These are phyloP conservation scores for Psilanteris sp. DNA, from an alignment of 1,140 invertebrate species.

Conservation along the genomic window DNA sequence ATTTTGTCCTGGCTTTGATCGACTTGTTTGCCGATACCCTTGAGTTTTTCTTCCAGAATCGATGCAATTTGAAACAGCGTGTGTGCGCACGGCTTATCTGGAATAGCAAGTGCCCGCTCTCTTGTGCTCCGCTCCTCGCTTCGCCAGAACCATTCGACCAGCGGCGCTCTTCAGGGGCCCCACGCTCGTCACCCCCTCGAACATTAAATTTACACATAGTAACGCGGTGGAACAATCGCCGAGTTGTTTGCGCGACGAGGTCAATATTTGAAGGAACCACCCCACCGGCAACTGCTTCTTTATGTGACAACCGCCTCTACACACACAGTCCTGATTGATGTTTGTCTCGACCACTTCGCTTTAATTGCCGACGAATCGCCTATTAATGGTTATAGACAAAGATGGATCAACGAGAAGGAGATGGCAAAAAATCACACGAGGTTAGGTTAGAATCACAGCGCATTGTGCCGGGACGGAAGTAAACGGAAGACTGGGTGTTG, in stretches of 20 bases:
- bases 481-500: too few species aligned
- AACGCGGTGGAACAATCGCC: constrained; percentile 76
- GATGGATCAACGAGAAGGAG: constrained; percentile 28
- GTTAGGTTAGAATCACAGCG: constrained; percentile 1
- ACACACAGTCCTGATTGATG: constrained; percentile 72
- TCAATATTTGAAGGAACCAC: constrained; percentile 77
- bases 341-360: constrained; percentile 76
- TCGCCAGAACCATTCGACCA: constrained; percentile 60
- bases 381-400: constrained; percentile 71
- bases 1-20: too few species aligned
- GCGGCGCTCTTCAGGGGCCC: constrained; percentile 38
- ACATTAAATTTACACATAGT: constrained; percentile 81
- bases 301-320: constrained; percentile 51
- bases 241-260: constrained; percentile 72
- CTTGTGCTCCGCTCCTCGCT: constrained; percentile 60
- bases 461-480: too few species aligned
- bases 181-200: constrained; percentile 55
- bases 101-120: constrained; percentile 63
- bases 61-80: constrained; percentile 50
- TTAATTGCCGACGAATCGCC: constrained; percentile 77
- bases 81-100: constrained; percentile 52
- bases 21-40: constrained; percentile 43
- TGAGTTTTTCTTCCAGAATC: constrained; percentile 45
- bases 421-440: constrained; percentile 17
- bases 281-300: constrained; percentile 53